A percentile compares a stretch with the other conserved stretches of the same genome.
Evolutionary conservation across 2,888 invertebrate genomes (phyloP).

Genomic region (Noctua janthe): DNA sequence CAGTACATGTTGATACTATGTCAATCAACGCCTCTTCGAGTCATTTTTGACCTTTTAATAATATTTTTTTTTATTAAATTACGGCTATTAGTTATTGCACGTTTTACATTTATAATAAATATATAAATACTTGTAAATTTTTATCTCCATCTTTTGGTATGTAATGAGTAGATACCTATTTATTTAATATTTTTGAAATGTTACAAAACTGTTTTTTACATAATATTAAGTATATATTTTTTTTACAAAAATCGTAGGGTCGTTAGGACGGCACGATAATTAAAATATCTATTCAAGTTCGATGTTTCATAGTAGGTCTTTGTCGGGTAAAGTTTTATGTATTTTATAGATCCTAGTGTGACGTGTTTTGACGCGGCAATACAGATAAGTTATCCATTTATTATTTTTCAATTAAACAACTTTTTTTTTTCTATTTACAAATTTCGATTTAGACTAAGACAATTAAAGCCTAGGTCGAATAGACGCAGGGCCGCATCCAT

Average conservation of each 20-base stretch:
- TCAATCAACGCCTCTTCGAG: slow-evolving; percentile 85
- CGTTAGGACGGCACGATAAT: slow-evolving; percentile 91
- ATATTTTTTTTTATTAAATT: slow-evolving; percentile 88
- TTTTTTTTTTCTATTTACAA: slow-evolving; percentile 87
- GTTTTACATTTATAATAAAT: slow-evolving; percentile 90
- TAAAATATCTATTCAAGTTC: slow-evolving; percentile 88
- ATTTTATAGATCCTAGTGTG: slow-evolving; percentile 66
- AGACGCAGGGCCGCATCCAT: slow-evolving; percentile 90
- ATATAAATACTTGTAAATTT: slow-evolving; percentile 91
- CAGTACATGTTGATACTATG: slow-evolving; percentile 72
- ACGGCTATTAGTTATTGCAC: slow-evolving; percentile 91
- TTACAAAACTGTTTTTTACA: slow-evolving; percentile 89
- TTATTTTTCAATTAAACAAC: slow-evolving; percentile 78
- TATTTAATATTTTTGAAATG: slow-evolving; percentile 88
- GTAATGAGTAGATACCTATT: slow-evolving; percentile 87
- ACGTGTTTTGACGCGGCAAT: slow-evolving; percentile 79
- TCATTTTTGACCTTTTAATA: slow-evolving; percentile 83
- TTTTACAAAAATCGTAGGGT: slow-evolving; percentile 90
- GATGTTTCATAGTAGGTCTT: slow-evolving; percentile 88
- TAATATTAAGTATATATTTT: slow-evolving; percentile 86
- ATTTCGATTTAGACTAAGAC: slow-evolving; percentile 90
- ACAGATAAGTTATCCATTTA: slow-evolving; percentile 70
- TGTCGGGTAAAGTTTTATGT: slow-evolving; percentile 76
- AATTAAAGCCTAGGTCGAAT: slow-evolving; percentile 90
- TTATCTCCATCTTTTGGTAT: slow-evolving; percentile 89